Conservation (phyloP, 2,888 invertebrate genomes). For the Keiferia lycopersicella region DNA sequence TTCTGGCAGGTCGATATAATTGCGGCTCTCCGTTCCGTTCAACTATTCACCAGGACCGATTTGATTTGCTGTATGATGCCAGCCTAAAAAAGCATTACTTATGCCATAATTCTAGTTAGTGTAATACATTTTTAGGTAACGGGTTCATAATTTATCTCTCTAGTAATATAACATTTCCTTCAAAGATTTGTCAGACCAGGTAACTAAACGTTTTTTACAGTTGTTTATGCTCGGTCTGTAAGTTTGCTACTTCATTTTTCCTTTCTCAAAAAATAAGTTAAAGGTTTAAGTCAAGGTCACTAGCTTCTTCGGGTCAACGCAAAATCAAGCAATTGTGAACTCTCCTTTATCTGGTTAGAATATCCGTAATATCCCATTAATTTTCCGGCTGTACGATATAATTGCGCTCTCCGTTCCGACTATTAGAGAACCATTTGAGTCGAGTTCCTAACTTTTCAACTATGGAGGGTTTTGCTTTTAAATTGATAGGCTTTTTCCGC, state of each 20-base stretch:
- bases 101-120: too few relatives aligned
- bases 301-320: neutral
- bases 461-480: neutral
- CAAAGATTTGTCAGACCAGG: too few relatives aligned
- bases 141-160: too few relatives aligned
- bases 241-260: too few relatives aligned
- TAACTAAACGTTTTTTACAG: too few relatives aligned
- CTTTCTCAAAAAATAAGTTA: too few relatives aligned
- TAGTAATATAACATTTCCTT: too few relatives aligned
- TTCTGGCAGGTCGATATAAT: constrained; percentile 3
- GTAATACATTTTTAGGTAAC: too few relatives aligned
- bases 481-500: neutral
- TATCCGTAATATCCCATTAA: constrained; percentile 4
- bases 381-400: constrained; percentile 10
- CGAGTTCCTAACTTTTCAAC: neutral
- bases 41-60: too few relatives aligned
- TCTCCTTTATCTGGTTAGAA: neutral
- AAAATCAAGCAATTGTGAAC: neutral
- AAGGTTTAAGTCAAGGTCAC: neutral
- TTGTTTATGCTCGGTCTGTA: too few relatives aligned
- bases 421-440: neutral
- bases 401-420: constrained; percentile 7
- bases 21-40: constrained; percentile 1
- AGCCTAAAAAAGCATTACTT: too few relatives aligned
- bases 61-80: too few relatives aligned